Percentiles rank a stretch among this genome's conserved stretches.
Conservation (phyloP, 2,888 invertebrate species). For the Leuctra nigra region DNA sequence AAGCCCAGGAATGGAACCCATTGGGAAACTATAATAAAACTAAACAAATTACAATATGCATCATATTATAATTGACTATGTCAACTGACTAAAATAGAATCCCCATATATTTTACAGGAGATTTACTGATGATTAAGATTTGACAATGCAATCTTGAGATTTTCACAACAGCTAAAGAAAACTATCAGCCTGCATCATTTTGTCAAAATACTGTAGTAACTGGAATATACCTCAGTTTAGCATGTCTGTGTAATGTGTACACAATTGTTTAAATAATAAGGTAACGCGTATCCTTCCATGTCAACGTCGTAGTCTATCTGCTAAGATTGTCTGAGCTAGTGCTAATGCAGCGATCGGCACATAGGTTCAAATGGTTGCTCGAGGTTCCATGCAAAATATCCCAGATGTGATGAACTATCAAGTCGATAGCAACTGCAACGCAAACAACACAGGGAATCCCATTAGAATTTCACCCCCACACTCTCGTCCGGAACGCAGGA, state of each 20-base stretch:
- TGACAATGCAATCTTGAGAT: too few relatives aligned
- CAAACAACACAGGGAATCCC: constrained; percentile 35
- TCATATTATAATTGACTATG: too few relatives aligned
- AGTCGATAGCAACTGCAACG: constrained; percentile 98
- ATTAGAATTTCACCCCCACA: constrained; percentile 1
- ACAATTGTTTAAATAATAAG: too few relatives aligned
- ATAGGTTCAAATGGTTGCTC: constrained; percentile 23
- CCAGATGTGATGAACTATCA: constrained; percentile 98
- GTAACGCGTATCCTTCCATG: neutral
- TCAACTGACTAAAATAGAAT: too few relatives aligned
- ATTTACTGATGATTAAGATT: too few relatives aligned
- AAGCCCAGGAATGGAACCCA: too few relatives aligned
- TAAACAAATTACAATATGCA: too few relatives aligned
- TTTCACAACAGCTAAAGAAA: too few relatives aligned
- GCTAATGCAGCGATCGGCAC: constrained; percentile 25
- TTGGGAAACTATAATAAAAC: too few relatives aligned
- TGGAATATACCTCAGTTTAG: neutral
- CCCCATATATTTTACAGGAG: too few relatives aligned
- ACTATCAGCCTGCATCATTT: too few relatives aligned
- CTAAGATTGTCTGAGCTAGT: constrained; percentile 38
- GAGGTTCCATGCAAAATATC: constrained; percentile 69
- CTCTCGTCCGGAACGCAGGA: neutral
- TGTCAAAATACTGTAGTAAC: neutral
- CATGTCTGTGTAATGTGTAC: too few relatives aligned
- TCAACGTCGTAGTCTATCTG: constrained; percentile 33